A percentile compares a stretch with the other conserved stretches of the same genome.
Evolutionary conservation across 2,797 vertebrate species (phyloP).

Genomic region (Rhynchotus rufescens): DNA sequence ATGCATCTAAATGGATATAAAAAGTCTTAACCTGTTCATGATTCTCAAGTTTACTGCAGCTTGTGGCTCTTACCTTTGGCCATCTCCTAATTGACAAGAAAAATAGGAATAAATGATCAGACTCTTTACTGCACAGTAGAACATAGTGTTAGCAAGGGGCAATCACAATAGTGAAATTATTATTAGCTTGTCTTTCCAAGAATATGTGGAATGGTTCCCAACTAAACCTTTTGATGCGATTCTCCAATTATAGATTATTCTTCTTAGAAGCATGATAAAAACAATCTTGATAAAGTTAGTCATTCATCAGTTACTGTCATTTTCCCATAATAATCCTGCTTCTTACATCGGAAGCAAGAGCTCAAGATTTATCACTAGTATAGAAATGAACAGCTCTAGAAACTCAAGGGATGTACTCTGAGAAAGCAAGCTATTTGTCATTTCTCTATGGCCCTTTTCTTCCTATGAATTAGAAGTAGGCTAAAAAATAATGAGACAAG

Average conservation of each 20-base stretch:
- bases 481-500: slow-evolving; percentile 2
- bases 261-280: slow-evolving; percentile 24
- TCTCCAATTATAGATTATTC: slow-evolving; percentile 50
- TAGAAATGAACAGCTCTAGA: neutral
- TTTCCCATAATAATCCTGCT: neutral
- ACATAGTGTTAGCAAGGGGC: neutral
- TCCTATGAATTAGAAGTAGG: neutral
- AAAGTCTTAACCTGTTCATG: neutral
- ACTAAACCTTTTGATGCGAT: neutral
- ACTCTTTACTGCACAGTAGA: neutral
- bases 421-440: neutral
- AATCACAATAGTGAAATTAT: neutral
- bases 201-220: neutral
- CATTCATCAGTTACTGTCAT: slow-evolving; percentile 44
- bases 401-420: neutral
- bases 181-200: neutral
- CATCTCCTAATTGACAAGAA: neutral
- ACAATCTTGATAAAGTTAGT: slow-evolving; percentile 47
- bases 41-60: neutral
- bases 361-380: neutral
- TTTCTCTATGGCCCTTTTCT: neutral
- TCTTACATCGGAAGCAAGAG: neutral
- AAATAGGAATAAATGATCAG: neutral
- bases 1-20: rapidly evolving
- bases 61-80: neutral